Evolutionary conservation across 2,113 vertebrate species (phyloP).

Genomic region (Poecilia latipinna): DNA sequence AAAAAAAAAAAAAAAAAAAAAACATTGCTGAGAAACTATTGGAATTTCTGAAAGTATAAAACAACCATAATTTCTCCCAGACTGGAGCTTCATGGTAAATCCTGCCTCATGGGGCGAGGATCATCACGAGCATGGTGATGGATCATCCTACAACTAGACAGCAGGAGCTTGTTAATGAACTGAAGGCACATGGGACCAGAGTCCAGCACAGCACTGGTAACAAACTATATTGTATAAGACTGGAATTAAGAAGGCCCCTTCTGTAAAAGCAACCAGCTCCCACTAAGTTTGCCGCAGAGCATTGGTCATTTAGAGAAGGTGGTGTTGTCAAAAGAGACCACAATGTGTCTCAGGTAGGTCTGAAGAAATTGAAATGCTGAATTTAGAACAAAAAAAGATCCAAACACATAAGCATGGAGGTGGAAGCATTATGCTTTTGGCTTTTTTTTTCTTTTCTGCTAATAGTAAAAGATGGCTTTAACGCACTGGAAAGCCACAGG

Average conservation of each 20-base stretch:
- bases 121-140: not conserved
- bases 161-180: not conserved
- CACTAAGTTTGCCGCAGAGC: not conserved
- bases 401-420: not conserved
- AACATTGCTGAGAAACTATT: not conserved
- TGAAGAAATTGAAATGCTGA: not conserved
- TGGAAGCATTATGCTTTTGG: not conserved
- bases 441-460: not conserved
- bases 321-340: not conserved
- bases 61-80: not conserved
- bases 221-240: not conserved
- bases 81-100: not conserved
- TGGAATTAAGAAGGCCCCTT: not conserved
- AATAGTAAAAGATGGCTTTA: not conserved
- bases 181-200: not conserved
- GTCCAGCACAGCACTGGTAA: too few relatives aligned
- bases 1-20: not conserved
- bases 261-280: not conserved
- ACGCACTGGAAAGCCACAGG: not conserved
- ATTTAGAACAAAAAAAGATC: not conserved
- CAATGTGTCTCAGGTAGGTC: not conserved
- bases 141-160: not conserved
- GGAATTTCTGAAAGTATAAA: not conserved
- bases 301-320: not conserved
- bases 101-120: not conserved